Evolutionary conservation across 30 jellyfish, hydroid and myxozoan species (phyloP).

Genomic region (Turritopsis dohrnii): DNA sequence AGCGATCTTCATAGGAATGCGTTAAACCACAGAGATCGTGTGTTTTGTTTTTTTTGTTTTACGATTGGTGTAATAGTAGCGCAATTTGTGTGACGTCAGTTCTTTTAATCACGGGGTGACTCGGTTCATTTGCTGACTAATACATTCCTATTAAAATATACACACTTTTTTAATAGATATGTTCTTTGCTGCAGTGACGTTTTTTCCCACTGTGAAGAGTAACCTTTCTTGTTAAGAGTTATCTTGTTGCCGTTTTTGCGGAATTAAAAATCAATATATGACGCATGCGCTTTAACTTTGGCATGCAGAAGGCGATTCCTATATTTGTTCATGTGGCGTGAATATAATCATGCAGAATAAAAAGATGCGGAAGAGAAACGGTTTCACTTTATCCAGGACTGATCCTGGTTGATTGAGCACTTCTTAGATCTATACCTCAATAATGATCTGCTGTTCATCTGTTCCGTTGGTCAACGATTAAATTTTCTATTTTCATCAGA

Average conservation of each 20-base stretch:
- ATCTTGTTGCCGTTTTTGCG: background rate
- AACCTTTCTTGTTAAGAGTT: background rate
- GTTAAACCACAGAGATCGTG: no score
- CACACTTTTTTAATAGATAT: no score
- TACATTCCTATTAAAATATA: no score
- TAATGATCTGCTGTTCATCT: background rate
- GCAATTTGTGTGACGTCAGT: no score
- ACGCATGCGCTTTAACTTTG: background rate
- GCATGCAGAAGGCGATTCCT: background rate
- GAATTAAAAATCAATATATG: background rate
- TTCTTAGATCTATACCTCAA: no score
- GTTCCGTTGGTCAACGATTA: background rate
- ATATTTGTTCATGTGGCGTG: background rate
- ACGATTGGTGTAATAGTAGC: no score
- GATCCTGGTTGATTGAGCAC: background rate
- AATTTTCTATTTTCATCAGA: background rate
- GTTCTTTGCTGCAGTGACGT: no score
- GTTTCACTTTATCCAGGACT: background rate
- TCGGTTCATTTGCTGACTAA: no score
- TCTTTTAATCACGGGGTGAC: no score
- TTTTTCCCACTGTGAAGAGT: no score
- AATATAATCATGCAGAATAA: background rate
- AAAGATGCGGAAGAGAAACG: background rate
- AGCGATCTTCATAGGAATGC: no score
- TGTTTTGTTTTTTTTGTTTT: no score